Conservation (phyloP, 2,888 invertebrate genomes). For the Drosophila robusta region DNA sequence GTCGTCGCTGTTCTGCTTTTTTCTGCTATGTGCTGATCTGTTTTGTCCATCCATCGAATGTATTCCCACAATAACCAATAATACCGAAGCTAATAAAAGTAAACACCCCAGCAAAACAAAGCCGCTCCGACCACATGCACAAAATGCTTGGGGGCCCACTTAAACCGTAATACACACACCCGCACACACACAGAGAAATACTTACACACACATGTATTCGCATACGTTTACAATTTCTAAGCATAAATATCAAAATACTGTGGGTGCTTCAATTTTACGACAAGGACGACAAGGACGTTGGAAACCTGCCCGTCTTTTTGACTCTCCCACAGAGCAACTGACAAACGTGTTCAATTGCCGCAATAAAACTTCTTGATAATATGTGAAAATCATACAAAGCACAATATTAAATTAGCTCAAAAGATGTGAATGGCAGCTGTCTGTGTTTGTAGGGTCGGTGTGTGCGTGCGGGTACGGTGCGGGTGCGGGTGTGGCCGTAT, state of each 20-base stretch:
- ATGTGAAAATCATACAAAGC: constrained; percentile 81
- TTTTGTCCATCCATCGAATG: constrained; percentile 20
- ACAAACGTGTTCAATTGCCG: constrained; percentile 79
- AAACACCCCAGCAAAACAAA: constrained; percentile 68
- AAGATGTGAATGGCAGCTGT: constrained; percentile 37
- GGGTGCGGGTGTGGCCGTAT: constrained; percentile 5
- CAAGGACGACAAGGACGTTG: constrained; percentile 44
- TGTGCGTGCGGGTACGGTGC: background rate
- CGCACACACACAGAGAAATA: constrained; percentile 20
- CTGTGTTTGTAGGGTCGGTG: background rate
- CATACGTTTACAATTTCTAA: constrained; percentile 70
- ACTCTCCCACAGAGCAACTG: constrained; percentile 32
- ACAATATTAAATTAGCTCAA: constrained; percentile 79
- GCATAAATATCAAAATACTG: constrained; percentile 76
- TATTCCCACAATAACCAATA: constrained; percentile 69
- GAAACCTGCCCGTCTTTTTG: constrained; percentile 28
- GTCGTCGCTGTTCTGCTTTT: background rate
- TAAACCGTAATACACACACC: constrained; percentile 44
- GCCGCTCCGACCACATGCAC: constrained; percentile 51
- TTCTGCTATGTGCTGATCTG: constrained; percentile 4
- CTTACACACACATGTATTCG: constrained; percentile 22
- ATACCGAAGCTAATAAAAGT: constrained; percentile 76
- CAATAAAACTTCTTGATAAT: constrained; percentile 80
- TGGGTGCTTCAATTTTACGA: constrained; percentile 74
- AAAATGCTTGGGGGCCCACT: constrained; percentile 63